phyloP scores from a whole-genome alignment of 2,888 invertebrate genomes.

The Bombylius discolor region DNA sequence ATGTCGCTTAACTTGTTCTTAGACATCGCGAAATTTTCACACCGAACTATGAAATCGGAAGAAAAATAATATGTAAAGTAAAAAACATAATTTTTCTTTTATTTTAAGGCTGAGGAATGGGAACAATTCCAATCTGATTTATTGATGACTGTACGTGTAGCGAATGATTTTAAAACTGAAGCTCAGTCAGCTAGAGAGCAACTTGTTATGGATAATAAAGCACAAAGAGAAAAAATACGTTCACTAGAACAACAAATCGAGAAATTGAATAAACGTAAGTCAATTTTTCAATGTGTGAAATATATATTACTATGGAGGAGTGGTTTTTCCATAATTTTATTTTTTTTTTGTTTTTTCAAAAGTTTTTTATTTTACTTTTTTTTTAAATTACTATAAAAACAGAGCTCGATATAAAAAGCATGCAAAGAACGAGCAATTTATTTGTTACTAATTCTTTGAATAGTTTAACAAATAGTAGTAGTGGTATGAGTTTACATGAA shows the following conservation, averaged over 20 bases:
- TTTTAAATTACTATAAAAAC: background rate
- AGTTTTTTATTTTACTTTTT: background rate
- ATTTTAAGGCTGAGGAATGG: slow-evolving; percentile 58
- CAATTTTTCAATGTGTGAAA: background rate
- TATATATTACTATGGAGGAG: too few species aligned
- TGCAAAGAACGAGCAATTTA: background rate
- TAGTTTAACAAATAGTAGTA: slow-evolving; percentile 7
- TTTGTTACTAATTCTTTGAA: slow-evolving; percentile 7
- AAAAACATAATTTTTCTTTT: background rate
- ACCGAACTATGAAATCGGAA: too few species aligned
- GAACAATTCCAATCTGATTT: slow-evolving; percentile 88
- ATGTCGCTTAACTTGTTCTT: too few species aligned
- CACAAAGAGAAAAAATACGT: slow-evolving; percentile 62
- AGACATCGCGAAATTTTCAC: too few species aligned
- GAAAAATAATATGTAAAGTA: too few species aligned
- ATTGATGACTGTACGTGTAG: slow-evolving; percentile 83
- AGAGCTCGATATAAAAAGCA: slow-evolving; percentile 6
- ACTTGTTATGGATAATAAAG: slow-evolving; percentile 69
- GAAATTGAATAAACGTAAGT: slow-evolving; percentile 47
- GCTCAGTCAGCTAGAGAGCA: slow-evolving; percentile 81
- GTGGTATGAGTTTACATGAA: background rate
- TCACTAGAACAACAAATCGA: slow-evolving; percentile 68
- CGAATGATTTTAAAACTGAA: slow-evolving; percentile 94
- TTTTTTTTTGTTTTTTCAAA: background rate
- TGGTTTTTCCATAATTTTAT: too few species aligned